Evolutionary conservation across 2,113 vertebrate genomes (phyloP).

Genomic region (Chrysochloris asiatica): DNA sequence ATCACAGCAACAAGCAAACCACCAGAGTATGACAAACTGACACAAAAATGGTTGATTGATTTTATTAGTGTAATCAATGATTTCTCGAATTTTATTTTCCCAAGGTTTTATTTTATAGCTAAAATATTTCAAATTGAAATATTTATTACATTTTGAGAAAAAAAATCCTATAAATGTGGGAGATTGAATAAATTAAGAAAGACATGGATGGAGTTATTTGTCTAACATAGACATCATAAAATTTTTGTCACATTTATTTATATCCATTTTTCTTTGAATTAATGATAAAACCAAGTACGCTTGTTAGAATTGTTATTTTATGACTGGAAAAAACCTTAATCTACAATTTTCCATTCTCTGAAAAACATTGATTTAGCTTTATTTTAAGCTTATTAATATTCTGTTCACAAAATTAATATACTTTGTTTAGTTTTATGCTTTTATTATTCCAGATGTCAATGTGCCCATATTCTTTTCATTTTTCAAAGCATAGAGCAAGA

Average conservation of each 20-base stretch:
- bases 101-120: neutral
- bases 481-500: constrained; percentile 45
- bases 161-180: neutral
- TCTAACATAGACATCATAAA: neutral
- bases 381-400: neutral
- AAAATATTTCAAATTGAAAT: neutral
- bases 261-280: neutral
- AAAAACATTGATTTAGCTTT: neutral
- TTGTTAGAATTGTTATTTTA: neutral
- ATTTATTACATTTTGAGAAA: constrained; percentile 8
- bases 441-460: neutral
- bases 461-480: constrained; percentile 19
- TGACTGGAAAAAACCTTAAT: neutral
- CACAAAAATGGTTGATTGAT: neutral
- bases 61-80: neutral
- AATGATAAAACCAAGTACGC: neutral
- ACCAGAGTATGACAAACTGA: too few relatives aligned
- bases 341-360: neutral
- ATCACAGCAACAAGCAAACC: too few relatives aligned
- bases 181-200: neutral
- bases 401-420: neutral
- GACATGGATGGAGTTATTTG: neutral
- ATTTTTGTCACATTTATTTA: neutral
- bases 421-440: constrained; percentile 40
- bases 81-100: constrained; percentile 1